Evolutionary conservation across 2,888 invertebrate species (phyloP).

Genomic region (Helicoverpa assulta): DNA sequence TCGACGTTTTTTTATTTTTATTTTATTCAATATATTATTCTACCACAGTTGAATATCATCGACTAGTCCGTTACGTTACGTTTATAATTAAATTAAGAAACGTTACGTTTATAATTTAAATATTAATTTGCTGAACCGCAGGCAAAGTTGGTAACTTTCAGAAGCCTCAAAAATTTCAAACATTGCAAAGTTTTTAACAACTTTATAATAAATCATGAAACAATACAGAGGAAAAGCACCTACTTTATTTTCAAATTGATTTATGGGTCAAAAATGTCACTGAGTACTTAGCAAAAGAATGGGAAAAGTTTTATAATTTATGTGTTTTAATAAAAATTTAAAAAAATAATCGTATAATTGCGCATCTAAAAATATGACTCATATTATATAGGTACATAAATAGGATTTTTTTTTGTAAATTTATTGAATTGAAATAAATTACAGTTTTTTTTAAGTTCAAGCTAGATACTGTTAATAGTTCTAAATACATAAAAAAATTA

Average conservation of each 20-base stretch:
- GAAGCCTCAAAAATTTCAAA: constrained; percentile 6
- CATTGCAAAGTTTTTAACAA: not conserved
- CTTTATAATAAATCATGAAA: not conserved
- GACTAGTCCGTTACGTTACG: not conserved
- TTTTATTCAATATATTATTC: too few species aligned
- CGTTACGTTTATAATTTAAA: constrained; percentile 4
- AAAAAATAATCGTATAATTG: too few species aligned
- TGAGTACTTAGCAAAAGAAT: not conserved
- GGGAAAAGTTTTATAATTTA: not conserved
- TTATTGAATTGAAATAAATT: too few species aligned
- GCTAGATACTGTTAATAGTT: too few species aligned
- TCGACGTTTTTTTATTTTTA: too few species aligned
- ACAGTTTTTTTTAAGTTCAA: too few species aligned
- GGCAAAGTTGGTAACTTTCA: constrained; percentile 8
- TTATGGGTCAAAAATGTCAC: not conserved
- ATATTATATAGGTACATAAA: too few species aligned
- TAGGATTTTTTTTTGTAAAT: too few species aligned
- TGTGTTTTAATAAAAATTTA: not conserved
- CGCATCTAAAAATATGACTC: too few species aligned
- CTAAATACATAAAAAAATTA: too few species aligned
- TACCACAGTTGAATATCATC: not conserved
- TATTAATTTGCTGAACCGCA: constrained; percentile 1
- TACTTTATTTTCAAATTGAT: not conserved
- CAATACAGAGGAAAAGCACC: not conserved
- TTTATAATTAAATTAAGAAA: constrained; percentile 9